These are phyloP conservation scores for Pteronura brasiliensis DNA, from an alignment of 2,113 vertebrate species.

Conservation along the genomic window DNA sequence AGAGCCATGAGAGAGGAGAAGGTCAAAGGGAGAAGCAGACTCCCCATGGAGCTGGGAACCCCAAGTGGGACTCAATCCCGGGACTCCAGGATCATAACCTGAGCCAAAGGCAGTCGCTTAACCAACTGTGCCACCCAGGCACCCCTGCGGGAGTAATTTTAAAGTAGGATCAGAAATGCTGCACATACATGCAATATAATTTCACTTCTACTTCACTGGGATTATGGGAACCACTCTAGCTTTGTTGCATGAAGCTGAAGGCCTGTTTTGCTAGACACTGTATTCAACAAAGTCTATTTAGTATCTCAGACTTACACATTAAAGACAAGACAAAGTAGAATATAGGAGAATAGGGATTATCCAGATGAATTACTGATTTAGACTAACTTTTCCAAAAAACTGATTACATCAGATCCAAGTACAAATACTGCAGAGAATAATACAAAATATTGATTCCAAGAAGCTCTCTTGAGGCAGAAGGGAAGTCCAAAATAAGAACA, in stretches of 20 bases:
- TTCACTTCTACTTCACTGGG: neutral
- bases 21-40: no score
- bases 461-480: neutral
- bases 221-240: neutral
- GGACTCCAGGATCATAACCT: no score
- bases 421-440: neutral
- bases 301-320: neutral
- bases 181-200: neutral
- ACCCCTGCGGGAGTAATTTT: neutral
- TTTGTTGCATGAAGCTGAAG: neutral
- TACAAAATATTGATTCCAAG: constrained; percentile 22
- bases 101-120: no score
- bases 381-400: constrained; percentile 37
- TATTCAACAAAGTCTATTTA: constrained; percentile 6
- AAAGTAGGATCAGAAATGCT: neutral
- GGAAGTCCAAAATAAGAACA: constrained; percentile 14
- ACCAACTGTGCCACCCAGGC: no score
- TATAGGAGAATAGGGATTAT: neutral
- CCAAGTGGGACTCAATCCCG: no score
- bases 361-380: constrained; percentile 47
- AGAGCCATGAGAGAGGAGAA: no score
- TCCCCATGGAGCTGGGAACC: no score
- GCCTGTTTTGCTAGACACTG: neutral
- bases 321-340: constrained; percentile 7
- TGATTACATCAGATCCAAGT: neutral